A percentile compares a stretch with the other conserved stretches of the same genome.
Conservation (phyloP, 2,797 vertebrate species). For the Semaprochilodus insignis region DNA sequence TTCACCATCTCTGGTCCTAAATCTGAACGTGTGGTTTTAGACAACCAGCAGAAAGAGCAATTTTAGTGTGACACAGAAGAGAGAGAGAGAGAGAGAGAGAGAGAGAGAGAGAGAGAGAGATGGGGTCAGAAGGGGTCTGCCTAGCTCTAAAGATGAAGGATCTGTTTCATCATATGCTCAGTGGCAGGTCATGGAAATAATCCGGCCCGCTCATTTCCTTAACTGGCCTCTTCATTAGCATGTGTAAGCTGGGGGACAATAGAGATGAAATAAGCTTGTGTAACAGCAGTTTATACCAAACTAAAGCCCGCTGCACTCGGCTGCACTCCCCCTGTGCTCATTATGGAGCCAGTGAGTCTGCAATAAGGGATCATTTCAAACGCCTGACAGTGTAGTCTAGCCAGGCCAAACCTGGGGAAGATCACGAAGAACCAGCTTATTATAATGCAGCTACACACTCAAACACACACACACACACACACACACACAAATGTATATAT, state of each 20-base stretch:
- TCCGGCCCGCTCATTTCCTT: slow-evolving; percentile 54
- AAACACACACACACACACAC: neutral
- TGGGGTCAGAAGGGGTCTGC: slow-evolving; percentile 22
- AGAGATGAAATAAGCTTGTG: slow-evolving; percentile 58
- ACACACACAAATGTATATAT: too few relatives aligned
- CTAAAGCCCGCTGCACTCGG: slow-evolving; percentile 48
- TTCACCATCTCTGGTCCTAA: neutral
- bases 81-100: slow-evolving; percentile 9
- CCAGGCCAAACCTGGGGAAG: slow-evolving; percentile 3
- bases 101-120: slow-evolving; percentile 33
- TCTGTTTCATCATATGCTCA: slow-evolving; percentile 54
- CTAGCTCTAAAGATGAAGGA: slow-evolving; percentile 48
- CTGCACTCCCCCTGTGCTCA: slow-evolving; percentile 38
- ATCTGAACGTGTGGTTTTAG: neutral
- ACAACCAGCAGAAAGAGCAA: neutral
- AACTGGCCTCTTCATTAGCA: slow-evolving; percentile 59
- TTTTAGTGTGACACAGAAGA: neutral
- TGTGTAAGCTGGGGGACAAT: slow-evolving; percentile 52
- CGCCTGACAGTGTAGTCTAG: slow-evolving; percentile 43
- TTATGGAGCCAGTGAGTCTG: slow-evolving; percentile 55
- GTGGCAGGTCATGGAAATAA: slow-evolving; percentile 49
- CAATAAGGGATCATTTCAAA: slow-evolving; percentile 40
- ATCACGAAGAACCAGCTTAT: neutral
- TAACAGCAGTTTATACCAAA: slow-evolving; percentile 60
- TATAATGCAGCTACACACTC: neutral